phyloP scores from a whole-genome alignment of 1,140 invertebrate genomes.

The Lasaia peninsularis region DNA sequence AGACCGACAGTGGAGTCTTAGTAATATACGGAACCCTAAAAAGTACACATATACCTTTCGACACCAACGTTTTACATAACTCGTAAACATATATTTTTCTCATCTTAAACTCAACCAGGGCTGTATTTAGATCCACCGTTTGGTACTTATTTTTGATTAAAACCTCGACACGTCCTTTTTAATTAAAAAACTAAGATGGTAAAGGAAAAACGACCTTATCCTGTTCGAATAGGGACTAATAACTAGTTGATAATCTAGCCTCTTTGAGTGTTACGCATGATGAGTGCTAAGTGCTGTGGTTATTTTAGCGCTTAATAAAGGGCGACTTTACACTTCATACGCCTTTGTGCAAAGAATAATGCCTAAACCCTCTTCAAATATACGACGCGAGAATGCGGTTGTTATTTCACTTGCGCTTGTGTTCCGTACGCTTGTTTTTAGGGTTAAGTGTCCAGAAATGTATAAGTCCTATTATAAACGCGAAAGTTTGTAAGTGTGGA shows the following conservation, averaged over 20 bases:
- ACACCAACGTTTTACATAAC: too few species aligned
- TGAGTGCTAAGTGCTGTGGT: slow-evolving; percentile 12
- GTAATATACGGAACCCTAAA: too few species aligned
- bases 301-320: slow-evolving; percentile 12
- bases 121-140: slow-evolving; percentile 2
- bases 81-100: background rate
- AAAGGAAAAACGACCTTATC: background rate
- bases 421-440: background rate
- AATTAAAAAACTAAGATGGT: background rate
- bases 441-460: too few species aligned
- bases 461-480: too few species aligned
- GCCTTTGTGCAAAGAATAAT: slow-evolving; percentile 11
- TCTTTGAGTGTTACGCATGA: slow-evolving; percentile 5
- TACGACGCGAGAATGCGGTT: background rate
- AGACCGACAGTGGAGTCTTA: too few species aligned
- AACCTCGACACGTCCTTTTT: slow-evolving; percentile 2
- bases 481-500: too few species aligned
- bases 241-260: background rate
- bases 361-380: slow-evolving; percentile 15
- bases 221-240: background rate
- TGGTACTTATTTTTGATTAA: slow-evolving; percentile 7
- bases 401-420: background rate
- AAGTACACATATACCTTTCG: too few species aligned
- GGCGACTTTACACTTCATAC: slow-evolving; percentile 16
- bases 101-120: background rate